A percentile compares a stretch with the other conserved stretches of the same genome.
Conservation (phyloP, 2,797 vertebrate genomes). For the Sebastiscus tertius region DNA sequence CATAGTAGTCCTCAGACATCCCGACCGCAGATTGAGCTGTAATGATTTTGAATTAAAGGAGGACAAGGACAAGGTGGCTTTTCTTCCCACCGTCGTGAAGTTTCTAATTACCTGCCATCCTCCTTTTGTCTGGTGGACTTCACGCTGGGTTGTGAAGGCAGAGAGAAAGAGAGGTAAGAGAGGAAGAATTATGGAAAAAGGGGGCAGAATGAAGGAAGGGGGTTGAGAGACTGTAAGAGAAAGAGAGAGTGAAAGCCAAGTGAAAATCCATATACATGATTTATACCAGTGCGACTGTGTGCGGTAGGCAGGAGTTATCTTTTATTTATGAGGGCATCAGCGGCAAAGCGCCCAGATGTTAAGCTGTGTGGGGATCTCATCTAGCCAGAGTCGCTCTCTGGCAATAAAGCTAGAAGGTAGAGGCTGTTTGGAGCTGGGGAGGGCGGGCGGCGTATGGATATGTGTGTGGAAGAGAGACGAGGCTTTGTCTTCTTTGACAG, state of each 20-base stretch:
- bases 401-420: conserved; percentile 76
- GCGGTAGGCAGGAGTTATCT: conserved; percentile 81
- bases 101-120: conserved; percentile 81
- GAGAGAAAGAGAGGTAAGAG: conserved; percentile 7
- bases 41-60: conserved; percentile 43
- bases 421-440: conserved; percentile 41
- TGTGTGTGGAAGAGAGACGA: conserved; percentile 44
- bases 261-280: conserved; percentile 88
- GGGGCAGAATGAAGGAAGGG: conserved; percentile 57
- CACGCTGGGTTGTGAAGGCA: conserved; percentile 39
- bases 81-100: conserved; percentile 34
- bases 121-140: conserved; percentile 52
- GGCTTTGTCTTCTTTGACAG: conserved; percentile 63
- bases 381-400: conserved; percentile 73
- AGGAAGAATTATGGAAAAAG: conserved; percentile 56
- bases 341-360: conserved; percentile 85
- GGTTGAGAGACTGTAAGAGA: conserved; percentile 67
- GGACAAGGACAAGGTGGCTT: conserved; percentile 39
- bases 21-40: conserved; percentile 1
- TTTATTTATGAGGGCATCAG: conserved; percentile 89
- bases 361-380: conserved; percentile 85
- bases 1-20: conserved; percentile 10
- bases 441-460: conserved; percentile 25
- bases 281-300: conserved; percentile 83
- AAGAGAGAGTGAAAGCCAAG: conserved; percentile 82